Percentiles rank a stretch among this genome's conserved stretches.
phyloP scores from a whole-genome alignment of 2,113 vertebrate genomes.

The Triplophysa dalaica region DNA sequence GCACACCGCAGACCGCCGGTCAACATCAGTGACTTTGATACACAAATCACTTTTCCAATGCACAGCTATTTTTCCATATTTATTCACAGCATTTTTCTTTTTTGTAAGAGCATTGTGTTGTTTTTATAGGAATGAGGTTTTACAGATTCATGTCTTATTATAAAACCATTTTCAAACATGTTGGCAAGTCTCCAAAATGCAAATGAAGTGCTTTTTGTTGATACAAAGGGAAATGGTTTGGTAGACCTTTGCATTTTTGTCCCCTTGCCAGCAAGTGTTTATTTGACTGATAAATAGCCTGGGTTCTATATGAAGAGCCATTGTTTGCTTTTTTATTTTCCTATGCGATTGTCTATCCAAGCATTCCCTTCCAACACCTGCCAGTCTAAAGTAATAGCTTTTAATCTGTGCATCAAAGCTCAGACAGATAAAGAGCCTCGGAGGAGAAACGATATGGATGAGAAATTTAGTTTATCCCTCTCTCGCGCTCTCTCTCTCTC shows the following conservation, averaged over 20 bases:
- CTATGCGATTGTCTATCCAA: conserved; percentile 54
- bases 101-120: background rate
- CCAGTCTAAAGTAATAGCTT: conserved; percentile 61
- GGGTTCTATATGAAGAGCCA: conserved; percentile 12
- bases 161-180: background rate
- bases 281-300: conserved; percentile 5
- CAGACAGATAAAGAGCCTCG: conserved; percentile 52
- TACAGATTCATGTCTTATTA: background rate
- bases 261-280: conserved; percentile 27
- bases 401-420: conserved; percentile 64
- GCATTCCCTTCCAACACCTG: conserved; percentile 55
- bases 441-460: conserved; percentile 47
- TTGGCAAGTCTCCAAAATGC: conserved; percentile 1
- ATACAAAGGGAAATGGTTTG: background rate
- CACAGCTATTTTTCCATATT: background rate
- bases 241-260: conserved; percentile 34
- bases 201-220: background rate
- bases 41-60: background rate
- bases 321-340: conserved; percentile 50
- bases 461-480: conserved; percentile 28
- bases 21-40: background rate
- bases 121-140: background rate
- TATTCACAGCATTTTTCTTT: background rate
- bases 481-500: conserved; percentile 1
- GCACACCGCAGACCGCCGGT: background rate